Evolutionary conservation across 2,797 vertebrate genomes (phyloP), one percentile per base, ranked within the genome.

Genomic region (Graptemys geographica): DNA sequence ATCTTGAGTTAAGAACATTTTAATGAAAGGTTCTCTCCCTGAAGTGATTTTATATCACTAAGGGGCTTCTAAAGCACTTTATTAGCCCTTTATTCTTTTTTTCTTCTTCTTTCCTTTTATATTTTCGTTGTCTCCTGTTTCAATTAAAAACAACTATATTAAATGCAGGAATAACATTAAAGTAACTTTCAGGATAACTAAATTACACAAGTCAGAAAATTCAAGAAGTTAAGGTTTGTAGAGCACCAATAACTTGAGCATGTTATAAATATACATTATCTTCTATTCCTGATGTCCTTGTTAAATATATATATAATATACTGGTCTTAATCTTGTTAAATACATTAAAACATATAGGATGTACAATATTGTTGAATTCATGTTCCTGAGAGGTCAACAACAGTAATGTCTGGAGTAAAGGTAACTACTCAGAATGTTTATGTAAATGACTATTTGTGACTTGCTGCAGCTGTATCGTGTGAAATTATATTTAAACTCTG

Each of bases 341-440:
- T 51, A 81, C 23, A 59, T 25, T 69, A 69, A 19, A 69, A n/a
- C 62, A 69, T 65, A n/a, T n/a, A 18, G 18, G 55, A 16, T 87
- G 53, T 37, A 69, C n/a, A 87, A 76, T 51, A n/a, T 31, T 91
- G 59, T 56, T 44, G 76, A 90, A 69, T 83, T 84, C 0, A 15
- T 86, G 86, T 90, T 94, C 44, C n/a, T 76, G 37, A 76, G 92
- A 86, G 18, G 52, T 94, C 27, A 91, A 47, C 5, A 86, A 28
- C 41, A 0, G 62, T 69, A 37, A 65, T 84, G 72, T 27, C 69
- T 81, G 27, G 31, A 3, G 2, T 2, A 3, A 74, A 86, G 5
- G 2, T 88, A 62, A 69, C 18, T 37, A 37, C 18, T 37, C n/a
- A 37, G n/a, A 81, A 80, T 85, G 79, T 59, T 88, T 89, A 80